Conservation (phyloP, 1,140 invertebrate species). For the Bombus consobrinus region DNA sequence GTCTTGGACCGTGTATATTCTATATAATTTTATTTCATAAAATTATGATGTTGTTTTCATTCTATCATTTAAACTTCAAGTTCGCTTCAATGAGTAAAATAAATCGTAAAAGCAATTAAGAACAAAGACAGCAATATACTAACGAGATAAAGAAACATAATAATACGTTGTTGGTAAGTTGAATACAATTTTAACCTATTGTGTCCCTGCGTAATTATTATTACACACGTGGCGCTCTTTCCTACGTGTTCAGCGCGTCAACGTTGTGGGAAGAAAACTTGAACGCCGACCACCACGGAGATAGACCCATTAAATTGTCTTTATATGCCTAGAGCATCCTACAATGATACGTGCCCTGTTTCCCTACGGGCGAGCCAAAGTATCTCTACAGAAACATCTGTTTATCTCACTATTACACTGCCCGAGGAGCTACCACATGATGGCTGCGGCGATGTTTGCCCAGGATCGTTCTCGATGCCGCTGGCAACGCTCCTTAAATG, state of each 20-base stretch:
- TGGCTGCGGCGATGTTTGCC: conserved; percentile 48
- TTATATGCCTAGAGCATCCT: conserved; percentile 46
- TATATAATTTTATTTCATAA: too few species aligned
- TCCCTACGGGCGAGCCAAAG: conserved; percentile 39
- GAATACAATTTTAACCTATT: background rate
- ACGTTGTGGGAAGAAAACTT: background rate
- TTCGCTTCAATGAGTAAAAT: background rate
- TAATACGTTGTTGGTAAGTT: background rate
- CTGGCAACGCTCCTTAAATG: conserved; percentile 43
- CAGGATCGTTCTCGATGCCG: conserved; percentile 36
- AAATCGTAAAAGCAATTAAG: background rate
- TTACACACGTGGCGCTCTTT: background rate
- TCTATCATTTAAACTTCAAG: background rate
- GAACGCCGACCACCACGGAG: background rate
- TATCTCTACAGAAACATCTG: conserved; percentile 43
- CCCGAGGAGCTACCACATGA: conserved; percentile 27
- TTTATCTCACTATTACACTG: conserved; percentile 40
- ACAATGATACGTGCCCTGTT: conserved; percentile 49
- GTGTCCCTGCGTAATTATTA: background rate
- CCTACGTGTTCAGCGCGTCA: background rate
- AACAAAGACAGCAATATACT: background rate
- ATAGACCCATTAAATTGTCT: conserved; percentile 40
- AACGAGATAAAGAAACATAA: background rate
- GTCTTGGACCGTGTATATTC: too few species aligned
- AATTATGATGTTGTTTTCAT: too few species aligned